Evolutionary conservation across 2,113 vertebrate genomes (phyloP), one percentile per base, ranked within the genome.

Genomic region (Lycaon pictus): DNA sequence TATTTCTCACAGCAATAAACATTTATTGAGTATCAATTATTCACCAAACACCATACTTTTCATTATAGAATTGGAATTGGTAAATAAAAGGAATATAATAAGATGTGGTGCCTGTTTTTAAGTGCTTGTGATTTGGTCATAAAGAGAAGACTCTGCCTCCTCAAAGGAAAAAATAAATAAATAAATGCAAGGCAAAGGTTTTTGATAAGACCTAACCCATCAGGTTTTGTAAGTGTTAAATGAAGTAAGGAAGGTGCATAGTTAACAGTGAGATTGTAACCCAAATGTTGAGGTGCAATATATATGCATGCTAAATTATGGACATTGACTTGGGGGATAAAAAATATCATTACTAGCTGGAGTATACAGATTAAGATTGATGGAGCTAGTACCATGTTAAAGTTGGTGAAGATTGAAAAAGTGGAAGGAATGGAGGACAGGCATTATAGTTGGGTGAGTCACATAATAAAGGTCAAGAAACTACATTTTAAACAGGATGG

Each of bases 161-260:
- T 72, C 88, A 89, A 74, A 85, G 23, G 35, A 17, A 85, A 51
- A 95, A 25, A 12, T 22, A 37, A 71, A 65, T 9, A 65, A 29
- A 32, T 32, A 69, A 63, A 76, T 92, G 17, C 2, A 96, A 83
- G 7, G 23, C 22, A 89, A 91, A 93, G 23, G 60, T 56, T 84
- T 72, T 67, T 67, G 27, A 56, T 93, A 95, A 88, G 51, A 94
- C 7, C 23, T 94, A 80, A 96, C 67, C 43, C 86, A 89, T 60
- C 4, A 55, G 32, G 51, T 53, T 82, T 32, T 88, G 13, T 58
- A 65, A 48, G 22, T 83, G 93, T 95, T 90, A 94, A 92, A 82
- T 16, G 51, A 94, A 22, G 37, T 48, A 35, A 90, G 8, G 15
- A 95, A 51, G 20, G 1, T 37, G 20, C 55, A 71, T 74, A 32